Evolutionary conservation across 1,140 invertebrate genomes (phyloP).

Genomic region (Fragariocoptes setiger): DNA sequence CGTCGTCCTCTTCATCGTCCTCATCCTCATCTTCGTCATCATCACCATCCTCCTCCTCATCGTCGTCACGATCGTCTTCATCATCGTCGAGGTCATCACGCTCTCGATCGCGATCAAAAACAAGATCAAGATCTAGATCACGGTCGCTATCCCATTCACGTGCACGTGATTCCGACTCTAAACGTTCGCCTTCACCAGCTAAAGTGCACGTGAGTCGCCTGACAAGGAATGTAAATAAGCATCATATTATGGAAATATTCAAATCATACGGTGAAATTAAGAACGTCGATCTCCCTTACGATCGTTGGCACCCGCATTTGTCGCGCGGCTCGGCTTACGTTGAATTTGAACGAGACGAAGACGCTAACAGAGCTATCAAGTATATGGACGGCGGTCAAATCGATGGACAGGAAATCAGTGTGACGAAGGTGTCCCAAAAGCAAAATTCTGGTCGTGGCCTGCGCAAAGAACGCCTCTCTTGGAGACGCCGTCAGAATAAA

Average conservation of each 20-base stretch:
- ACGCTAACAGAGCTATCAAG: slow-evolving; percentile 91
- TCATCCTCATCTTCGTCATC: slow-evolving; percentile 11
- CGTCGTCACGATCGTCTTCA: slow-evolving; percentile 4
- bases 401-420: slow-evolving; percentile 68
- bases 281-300: slow-evolving; percentile 52
- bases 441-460: too few relatives aligned
- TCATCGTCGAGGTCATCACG: slow-evolving; percentile 4
- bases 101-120: slow-evolving; percentile 2
- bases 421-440: too few relatives aligned
- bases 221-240: slow-evolving; percentile 55
- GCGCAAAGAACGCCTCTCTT: too few relatives aligned
- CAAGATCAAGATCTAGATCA: slow-evolving; percentile 8
- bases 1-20: slow-evolving; percentile 11
- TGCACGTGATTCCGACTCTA: slow-evolving; percentile 30
- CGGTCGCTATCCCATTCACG: slow-evolving; percentile 20
- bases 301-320: slow-evolving; percentile 49
- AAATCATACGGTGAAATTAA: slow-evolving; percentile 63
- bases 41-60: slow-evolving; percentile 9
- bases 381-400: slow-evolving; percentile 83
- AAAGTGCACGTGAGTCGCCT: slow-evolving; percentile 72
- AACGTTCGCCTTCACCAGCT: slow-evolving; percentile 39
- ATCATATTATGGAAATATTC: slow-evolving; percentile 84
- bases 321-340: slow-evolving; percentile 72
- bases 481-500: too few relatives aligned
- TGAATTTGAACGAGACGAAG: slow-evolving; percentile 65